A percentile compares a stretch with the other conserved stretches of the same genome.
These are phyloP conservation scores for Pipistrellus nathusii DNA, from an alignment of 2,797 vertebrate species.

Conservation along the genomic window DNA sequence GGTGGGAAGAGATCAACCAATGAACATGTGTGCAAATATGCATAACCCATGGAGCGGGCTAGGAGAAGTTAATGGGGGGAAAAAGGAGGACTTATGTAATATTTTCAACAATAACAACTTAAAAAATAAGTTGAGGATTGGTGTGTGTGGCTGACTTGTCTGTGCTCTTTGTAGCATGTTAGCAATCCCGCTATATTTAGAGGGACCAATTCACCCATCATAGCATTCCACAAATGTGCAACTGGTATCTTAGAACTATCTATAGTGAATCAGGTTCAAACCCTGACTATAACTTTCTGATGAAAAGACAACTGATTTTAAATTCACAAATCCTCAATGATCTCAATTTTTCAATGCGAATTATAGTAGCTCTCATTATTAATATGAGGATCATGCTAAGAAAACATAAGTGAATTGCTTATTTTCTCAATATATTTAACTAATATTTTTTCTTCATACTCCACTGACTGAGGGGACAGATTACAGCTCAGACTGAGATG, in stretches of 20 bases:
- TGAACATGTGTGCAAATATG: no score
- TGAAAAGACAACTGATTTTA: background rate
- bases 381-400: background rate
- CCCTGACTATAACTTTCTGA: background rate
- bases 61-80: no score
- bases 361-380: background rate
- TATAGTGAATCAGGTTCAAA: background rate
- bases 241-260: background rate
- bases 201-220: background rate
- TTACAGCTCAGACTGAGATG: background rate
- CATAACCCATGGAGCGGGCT: no score
- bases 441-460: background rate
- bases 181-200: accelerated
- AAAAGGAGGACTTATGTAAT: no score
- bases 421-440: background rate
- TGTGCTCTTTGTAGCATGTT: accelerated
- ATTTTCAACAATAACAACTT: no score
- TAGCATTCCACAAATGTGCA: background rate
- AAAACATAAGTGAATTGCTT: background rate
- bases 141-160: accelerated
- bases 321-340: background rate
- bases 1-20: no score
- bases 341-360: background rate
- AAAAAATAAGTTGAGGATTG: background rate
- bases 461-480: background rate